Percentiles rank a stretch among this genome's conserved stretches.
These are phyloP conservation scores for Limenitis arthemis DNA, from an alignment of 2,888 invertebrate species.

Conservation along the genomic window DNA sequence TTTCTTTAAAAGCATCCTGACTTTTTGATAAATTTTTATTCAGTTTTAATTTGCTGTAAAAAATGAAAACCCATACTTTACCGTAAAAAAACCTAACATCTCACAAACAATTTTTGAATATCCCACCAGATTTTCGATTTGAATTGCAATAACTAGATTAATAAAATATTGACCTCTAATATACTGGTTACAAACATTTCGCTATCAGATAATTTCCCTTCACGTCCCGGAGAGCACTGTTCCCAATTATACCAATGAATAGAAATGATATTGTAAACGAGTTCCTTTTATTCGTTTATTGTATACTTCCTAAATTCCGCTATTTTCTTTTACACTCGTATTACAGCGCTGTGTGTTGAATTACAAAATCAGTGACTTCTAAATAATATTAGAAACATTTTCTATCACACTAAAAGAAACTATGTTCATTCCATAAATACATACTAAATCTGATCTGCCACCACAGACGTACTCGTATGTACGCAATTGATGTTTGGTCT, in stretches of 20 bases:
- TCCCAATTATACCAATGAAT: slow-evolving; percentile 42
- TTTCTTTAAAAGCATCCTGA: too few species aligned
- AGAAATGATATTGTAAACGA: slow-evolving; percentile 43
- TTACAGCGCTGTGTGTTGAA: slow-evolving; percentile 34
- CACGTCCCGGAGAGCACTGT: slow-evolving; percentile 26
- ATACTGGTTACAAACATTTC: neutral
- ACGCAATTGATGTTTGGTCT: too few species aligned
- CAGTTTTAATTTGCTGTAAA: too few species aligned
- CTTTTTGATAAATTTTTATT: too few species aligned
- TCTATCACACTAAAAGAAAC: neutral
- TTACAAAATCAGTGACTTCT: slow-evolving; percentile 26
- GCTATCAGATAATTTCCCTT: slow-evolving; percentile 1
- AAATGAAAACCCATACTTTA: too few species aligned
- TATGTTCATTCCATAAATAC: too few species aligned
- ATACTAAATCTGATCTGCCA: too few species aligned
- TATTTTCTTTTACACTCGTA: slow-evolving; percentile 35
- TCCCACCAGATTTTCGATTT: too few species aligned
- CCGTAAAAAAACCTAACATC: too few species aligned
- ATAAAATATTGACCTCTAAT: neutral
- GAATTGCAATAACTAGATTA: neutral
- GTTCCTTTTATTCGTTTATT: slow-evolving; percentile 40
- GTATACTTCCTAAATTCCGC: slow-evolving; percentile 39
- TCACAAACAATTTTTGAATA: too few species aligned
- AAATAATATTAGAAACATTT: slow-evolving; percentile 1
- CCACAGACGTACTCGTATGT: too few species aligned